Percentiles rank a stretch among this genome's conserved stretches.
Evolutionary conservation across 2,888 invertebrate species (phyloP).

Genomic region (Tinea pellionella): DNA sequence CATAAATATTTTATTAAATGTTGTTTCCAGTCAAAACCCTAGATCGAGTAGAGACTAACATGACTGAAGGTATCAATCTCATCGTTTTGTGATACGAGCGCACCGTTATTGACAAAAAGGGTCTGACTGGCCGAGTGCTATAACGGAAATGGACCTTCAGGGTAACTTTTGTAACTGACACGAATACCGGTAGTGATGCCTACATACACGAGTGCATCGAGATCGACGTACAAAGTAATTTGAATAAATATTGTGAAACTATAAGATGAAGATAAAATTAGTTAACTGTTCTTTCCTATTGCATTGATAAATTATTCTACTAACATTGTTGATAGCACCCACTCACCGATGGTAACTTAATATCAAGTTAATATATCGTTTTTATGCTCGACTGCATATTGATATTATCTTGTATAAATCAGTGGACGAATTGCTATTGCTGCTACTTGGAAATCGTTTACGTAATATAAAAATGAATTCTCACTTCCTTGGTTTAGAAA

Average conservation of each 20-base stretch:
- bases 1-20: not conserved
- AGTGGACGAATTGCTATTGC: not conserved
- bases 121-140: conserved; percentile 44
- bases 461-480: too few species aligned
- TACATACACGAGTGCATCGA: not conserved
- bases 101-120: conserved; percentile 65
- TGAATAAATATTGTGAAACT: conserved; percentile 10
- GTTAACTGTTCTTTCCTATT: not conserved
- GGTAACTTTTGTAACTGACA: conserved; percentile 47
- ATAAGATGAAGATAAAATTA: not conserved
- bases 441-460: not conserved
- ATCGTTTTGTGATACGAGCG: conserved; percentile 18
- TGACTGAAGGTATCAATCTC: not conserved
- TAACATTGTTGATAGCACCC: not conserved
- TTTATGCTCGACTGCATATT: not conserved
- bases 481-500: too few species aligned
- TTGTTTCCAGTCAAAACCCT: not conserved
- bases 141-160: conserved; percentile 59
- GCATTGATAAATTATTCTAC: not conserved
- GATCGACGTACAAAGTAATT: not conserved
- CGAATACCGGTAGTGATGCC: conserved; percentile 38
- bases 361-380: not conserved
- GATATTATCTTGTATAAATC: conserved; percentile 7
- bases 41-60: not conserved
- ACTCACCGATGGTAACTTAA: not conserved